phyloP scores from a whole-genome alignment of 2,888 invertebrate species.

The Drepana falcataria region DNA sequence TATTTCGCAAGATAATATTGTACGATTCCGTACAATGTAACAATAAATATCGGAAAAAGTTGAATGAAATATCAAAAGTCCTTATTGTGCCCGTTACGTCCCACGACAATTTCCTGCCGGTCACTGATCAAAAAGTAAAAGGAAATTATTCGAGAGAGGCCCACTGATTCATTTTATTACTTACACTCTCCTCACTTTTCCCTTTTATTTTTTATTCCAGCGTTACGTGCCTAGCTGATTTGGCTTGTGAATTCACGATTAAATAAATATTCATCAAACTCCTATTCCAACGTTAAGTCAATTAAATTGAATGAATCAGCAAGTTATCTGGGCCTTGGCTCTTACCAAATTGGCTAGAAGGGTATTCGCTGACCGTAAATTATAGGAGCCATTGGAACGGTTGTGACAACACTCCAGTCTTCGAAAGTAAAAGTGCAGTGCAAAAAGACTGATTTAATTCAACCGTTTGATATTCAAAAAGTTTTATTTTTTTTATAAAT shows the following conservation, averaged over 20 bases:
- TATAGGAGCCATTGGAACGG: too few relatives aligned
- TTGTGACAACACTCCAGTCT: too few relatives aligned
- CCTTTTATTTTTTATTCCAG: slow-evolving; percentile 6
- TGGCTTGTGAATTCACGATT: slow-evolving; percentile 7
- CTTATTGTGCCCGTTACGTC: neutral
- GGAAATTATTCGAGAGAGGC: neutral
- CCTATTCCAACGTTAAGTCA: slow-evolving; percentile 27
- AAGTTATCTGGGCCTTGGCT: slow-evolving; percentile 17
- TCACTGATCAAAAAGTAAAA: neutral
- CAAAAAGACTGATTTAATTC: too few relatives aligned
- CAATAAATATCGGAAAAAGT: neutral
- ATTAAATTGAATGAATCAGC: slow-evolving; percentile 52
- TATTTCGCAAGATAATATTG: neutral
- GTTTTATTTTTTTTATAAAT: too few relatives aligned
- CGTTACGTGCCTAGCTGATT: neutral
- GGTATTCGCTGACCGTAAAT: too few relatives aligned
- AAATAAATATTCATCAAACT: slow-evolving; percentile 16
- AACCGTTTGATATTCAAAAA: too few relatives aligned
- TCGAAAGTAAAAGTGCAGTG: too few relatives aligned
- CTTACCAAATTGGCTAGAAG: neutral
- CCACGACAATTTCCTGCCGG: neutral
- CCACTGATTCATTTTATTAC: neutral
- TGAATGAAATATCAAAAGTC: neutral
- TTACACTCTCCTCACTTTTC: slow-evolving; percentile 1
- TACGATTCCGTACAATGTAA: neutral